These are phyloP conservation scores for Indicator maculatus DNA, from an alignment of 2,113 vertebrate species.

Conservation along the genomic window DNA sequence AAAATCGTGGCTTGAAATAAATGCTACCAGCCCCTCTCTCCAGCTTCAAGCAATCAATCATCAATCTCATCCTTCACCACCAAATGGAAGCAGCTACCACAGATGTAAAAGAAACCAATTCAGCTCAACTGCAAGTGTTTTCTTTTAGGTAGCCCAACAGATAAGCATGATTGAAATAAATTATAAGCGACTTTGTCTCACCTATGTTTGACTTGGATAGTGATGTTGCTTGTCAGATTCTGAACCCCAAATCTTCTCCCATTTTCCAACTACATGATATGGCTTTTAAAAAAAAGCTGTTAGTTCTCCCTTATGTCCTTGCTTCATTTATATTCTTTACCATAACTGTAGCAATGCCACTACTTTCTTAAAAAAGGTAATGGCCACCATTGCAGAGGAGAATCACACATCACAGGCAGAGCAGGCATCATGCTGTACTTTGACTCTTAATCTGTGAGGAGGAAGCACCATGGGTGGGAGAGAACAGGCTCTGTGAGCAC, in stretches of 20 bases:
- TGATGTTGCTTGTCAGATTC: background rate
- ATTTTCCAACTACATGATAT: background rate
- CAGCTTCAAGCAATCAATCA: background rate
- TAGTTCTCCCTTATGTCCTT: background rate
- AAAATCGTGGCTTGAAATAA: background rate
- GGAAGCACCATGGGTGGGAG: background rate
- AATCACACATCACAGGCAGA: conserved; percentile 38
- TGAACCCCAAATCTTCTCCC: background rate
- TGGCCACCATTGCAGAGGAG: conserved; percentile 19
- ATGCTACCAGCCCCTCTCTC: background rate
- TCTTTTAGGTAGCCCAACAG: background rate
- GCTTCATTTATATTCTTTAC: background rate
- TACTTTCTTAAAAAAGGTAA: conserved; percentile 9
- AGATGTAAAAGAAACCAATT: background rate
- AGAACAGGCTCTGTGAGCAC: conserved; percentile 59
- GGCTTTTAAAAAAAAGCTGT: background rate
- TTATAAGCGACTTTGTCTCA: background rate
- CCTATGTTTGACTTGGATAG: background rate
- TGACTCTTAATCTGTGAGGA: conserved; percentile 70
- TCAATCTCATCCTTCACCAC: background rate
- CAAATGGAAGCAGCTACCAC: background rate
- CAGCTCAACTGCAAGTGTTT: background rate
- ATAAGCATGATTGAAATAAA: background rate
- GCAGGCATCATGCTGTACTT: conserved; percentile 53
- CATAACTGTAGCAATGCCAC: background rate